phyloP scores from a whole-genome alignment of 2,113 vertebrate genomes.

The Anolis carolinensis region DNA sequence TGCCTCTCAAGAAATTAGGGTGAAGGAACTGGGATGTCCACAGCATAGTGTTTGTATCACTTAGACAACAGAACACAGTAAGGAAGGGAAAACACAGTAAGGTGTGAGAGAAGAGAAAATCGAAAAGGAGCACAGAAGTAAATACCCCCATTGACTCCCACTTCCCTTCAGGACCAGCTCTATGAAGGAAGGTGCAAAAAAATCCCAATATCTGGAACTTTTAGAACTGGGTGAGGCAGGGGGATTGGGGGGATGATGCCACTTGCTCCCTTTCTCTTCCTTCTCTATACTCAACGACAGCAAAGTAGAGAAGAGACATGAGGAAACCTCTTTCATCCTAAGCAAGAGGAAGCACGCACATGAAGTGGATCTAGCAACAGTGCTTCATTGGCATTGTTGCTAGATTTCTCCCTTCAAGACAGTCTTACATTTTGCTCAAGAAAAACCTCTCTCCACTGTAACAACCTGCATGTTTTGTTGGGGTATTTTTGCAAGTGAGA shows the following conservation, averaged over 20 bases:
- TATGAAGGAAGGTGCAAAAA: background rate
- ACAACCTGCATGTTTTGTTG: background rate
- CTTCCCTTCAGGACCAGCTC: background rate
- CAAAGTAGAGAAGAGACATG: background rate
- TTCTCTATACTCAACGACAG: background rate
- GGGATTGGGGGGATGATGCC: background rate
- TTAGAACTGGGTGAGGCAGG: accelerated
- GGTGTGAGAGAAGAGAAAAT: background rate
- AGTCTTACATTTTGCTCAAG: background rate
- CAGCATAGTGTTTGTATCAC: too few relatives aligned
- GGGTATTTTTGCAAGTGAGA: background rate
- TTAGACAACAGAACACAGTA: background rate
- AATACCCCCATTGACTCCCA: background rate
- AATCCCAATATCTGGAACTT: background rate
- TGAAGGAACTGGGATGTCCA: background rate
- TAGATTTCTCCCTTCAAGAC: too few relatives aligned
- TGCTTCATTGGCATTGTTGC: too few relatives aligned
- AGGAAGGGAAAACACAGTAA: background rate
- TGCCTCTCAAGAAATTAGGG: too few relatives aligned
- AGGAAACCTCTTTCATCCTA: background rate
- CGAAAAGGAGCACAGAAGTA: background rate
- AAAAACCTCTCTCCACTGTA: background rate
- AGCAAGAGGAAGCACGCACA: background rate
- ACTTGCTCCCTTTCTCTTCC: background rate
- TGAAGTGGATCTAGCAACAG: background rate